phyloP scores from a whole-genome alignment of 2,113 vertebrate genomes.

The Lasiurus borealis region DNA sequence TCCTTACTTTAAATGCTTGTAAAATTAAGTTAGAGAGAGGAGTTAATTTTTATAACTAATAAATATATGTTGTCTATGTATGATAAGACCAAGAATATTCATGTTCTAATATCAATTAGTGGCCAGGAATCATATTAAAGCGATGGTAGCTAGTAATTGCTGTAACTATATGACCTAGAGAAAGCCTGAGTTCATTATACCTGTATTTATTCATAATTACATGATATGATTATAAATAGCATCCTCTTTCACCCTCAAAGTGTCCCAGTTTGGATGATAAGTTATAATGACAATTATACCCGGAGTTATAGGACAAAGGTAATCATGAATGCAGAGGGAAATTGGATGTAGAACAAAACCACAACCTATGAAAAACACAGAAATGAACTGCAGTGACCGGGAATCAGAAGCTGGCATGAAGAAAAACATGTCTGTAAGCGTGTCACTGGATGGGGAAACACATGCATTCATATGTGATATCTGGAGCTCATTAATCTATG shows the following conservation, averaged over 20 bases:
- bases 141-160: slow-evolving; percentile 19
- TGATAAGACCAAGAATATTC: background rate
- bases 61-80: background rate
- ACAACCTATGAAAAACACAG: background rate
- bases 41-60: slow-evolving; percentile 23
- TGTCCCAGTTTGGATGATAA: background rate
- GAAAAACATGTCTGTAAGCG: background rate
- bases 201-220: slow-evolving; percentile 47
- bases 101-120: slow-evolving; percentile 31
- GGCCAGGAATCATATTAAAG: slow-evolving; percentile 21
- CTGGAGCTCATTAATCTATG: slow-evolving; percentile 60
- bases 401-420: background rate
- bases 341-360: slow-evolving; percentile 27
- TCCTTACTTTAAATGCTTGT: background rate
- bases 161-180: background rate
- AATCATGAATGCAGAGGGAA: slow-evolving; percentile 12
- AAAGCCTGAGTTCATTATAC: slow-evolving; percentile 27
- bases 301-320: slow-evolving; percentile 30
- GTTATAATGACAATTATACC: slow-evolving; percentile 11
- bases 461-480: background rate
- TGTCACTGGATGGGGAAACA: background rate
- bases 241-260: slow-evolving; percentile 5
- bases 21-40: slow-evolving; percentile 42
- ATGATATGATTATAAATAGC: background rate
- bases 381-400: background rate